phyloP scores from a whole-genome alignment of 2,113 vertebrate species.

The Neopipo cinnamomea region DNA sequence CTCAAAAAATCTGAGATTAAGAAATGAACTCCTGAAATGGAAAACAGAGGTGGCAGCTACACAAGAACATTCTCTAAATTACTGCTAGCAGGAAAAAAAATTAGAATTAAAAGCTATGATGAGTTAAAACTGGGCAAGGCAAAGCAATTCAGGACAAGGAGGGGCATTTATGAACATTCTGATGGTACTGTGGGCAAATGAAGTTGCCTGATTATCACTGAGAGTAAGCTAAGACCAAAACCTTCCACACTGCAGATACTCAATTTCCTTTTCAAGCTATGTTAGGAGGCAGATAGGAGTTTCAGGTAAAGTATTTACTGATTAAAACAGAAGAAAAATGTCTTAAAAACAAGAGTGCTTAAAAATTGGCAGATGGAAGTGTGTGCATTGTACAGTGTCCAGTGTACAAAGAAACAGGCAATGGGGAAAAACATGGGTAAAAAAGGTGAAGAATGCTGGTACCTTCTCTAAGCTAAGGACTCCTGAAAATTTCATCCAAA shows the following conservation, averaged over 20 bases:
- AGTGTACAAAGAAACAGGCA: background rate
- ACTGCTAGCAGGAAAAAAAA: slow-evolving; percentile 1
- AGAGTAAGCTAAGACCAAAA: background rate
- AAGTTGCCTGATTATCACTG: background rate
- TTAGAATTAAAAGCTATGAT: background rate
- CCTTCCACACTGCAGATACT: background rate
- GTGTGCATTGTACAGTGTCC: background rate
- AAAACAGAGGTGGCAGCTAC: slow-evolving; percentile 29
- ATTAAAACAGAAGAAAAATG: background rate
- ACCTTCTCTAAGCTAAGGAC: background rate
- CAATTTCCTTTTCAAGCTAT: background rate
- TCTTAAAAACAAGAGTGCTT: background rate
- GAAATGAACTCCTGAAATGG: slow-evolving; percentile 34
- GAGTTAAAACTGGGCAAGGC: slow-evolving; percentile 12
- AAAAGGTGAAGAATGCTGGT: background rate
- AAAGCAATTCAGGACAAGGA: background rate
- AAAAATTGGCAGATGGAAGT: background rate
- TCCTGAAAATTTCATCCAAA: background rate
- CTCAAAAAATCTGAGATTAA: slow-evolving; percentile 23
- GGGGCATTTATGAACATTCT: background rate
- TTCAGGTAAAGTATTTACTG: background rate
- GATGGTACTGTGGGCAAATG: background rate
- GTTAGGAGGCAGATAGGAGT: background rate
- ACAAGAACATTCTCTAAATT: background rate
- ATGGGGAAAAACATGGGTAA: background rate